A percentile compares a stretch with the other conserved stretches of the same genome.
phyloP scores from a whole-genome alignment of 1,140 invertebrate genomes.

The Sipha flava region DNA sequence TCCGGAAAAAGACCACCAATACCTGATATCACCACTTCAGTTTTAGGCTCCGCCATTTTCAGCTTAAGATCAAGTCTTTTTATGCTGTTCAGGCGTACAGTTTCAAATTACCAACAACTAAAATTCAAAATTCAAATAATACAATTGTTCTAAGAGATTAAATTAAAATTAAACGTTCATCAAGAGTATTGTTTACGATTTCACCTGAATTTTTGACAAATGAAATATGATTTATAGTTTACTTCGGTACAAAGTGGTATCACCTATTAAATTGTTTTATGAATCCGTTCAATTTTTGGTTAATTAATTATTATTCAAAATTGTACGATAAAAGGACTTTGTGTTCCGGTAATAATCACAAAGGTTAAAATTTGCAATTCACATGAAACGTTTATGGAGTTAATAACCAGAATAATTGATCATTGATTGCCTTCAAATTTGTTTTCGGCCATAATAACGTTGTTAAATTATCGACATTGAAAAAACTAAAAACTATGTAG shows the following conservation, averaged over 20 bases:
- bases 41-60: conserved; percentile 18
- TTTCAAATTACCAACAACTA: no score
- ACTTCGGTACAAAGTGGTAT: not conserved
- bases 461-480: not conserved
- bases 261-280: not conserved
- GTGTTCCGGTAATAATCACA: not conserved
- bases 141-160: not conserved
- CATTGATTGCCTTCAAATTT: not conserved
- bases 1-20: conserved; percentile 57
- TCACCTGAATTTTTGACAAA: not conserved
- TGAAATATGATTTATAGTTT: conserved; percentile 38
- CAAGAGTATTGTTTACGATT: not conserved
- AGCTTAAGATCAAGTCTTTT: not conserved
- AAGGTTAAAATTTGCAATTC: conserved; percentile 30
- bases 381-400: not conserved
- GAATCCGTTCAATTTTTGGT: not conserved
- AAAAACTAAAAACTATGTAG: not conserved
- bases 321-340: not conserved
- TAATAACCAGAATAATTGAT: not conserved
- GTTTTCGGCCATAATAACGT: not conserved
- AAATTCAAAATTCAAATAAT: not conserved
- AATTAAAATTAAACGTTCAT: not conserved
- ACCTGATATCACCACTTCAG: conserved; percentile 52
- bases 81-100: not conserved
- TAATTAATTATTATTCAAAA: conserved; percentile 26